These are phyloP conservation scores for Poeciliopsis occidentalis DNA, from an alignment of 2,113 vertebrate genomes.

Conservation along the genomic window DNA sequence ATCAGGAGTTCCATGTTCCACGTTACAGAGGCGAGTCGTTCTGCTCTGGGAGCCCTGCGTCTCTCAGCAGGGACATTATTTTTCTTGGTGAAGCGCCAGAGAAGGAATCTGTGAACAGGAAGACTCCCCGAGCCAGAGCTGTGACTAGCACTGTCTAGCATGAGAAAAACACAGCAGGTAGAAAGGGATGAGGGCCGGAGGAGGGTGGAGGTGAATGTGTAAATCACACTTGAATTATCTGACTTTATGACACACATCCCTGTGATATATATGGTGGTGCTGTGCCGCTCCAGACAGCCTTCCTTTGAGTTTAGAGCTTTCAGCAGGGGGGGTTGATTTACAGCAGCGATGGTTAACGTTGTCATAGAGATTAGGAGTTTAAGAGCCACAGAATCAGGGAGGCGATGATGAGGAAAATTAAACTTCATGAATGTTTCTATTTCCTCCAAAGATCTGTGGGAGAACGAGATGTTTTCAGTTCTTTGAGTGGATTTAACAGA, in stretches of 20 bases:
- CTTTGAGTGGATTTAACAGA: slow-evolving; percentile 18
- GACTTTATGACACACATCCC: slow-evolving; percentile 50
- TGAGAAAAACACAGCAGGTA: slow-evolving; percentile 31
- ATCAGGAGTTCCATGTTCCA: slow-evolving; percentile 29
- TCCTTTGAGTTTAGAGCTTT: slow-evolving; percentile 20
- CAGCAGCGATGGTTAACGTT: background rate
- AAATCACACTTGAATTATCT: slow-evolving; percentile 65
- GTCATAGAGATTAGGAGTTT: slow-evolving; percentile 23
- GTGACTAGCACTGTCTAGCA: slow-evolving; percentile 66
- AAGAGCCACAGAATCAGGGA: slow-evolving; percentile 14
- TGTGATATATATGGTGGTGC: slow-evolving; percentile 63
- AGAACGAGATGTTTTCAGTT: slow-evolving; percentile 18
- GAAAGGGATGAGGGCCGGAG: background rate
- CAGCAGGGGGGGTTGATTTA: slow-evolving; percentile 59
- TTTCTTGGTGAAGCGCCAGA: slow-evolving; percentile 57
- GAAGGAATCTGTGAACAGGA: slow-evolving; percentile 55
- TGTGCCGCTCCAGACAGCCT: slow-evolving; percentile 29
- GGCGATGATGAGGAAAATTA: slow-evolving; percentile 36
- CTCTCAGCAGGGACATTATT: slow-evolving; percentile 24
- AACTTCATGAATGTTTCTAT: slow-evolving; percentile 27
- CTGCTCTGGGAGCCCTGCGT: slow-evolving; percentile 32
- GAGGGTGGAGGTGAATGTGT: slow-evolving; percentile 31
- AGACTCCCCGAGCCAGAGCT: slow-evolving; percentile 51
- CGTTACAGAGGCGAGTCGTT: slow-evolving; percentile 16
- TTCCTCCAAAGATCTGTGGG: slow-evolving; percentile 31